A percentile compares a stretch with the other conserved stretches of the same genome.
These are phyloP conservation scores for Cuculus canorus DNA, from an alignment of 2,797 vertebrate species.

Conservation along the genomic window DNA sequence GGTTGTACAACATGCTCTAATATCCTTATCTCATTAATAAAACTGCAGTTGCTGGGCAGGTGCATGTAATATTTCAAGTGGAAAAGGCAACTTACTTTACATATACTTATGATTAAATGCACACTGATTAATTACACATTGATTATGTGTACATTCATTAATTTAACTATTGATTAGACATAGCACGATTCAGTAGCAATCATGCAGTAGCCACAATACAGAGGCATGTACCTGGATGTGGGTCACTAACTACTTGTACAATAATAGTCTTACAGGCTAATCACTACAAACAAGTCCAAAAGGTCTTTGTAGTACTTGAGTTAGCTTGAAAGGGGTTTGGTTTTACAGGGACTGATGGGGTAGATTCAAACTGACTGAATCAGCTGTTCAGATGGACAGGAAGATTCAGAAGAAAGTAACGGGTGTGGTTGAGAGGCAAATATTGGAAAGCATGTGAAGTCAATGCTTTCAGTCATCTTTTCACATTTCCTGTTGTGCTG, in stretches of 20 bases:
- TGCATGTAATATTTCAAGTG: not conserved
- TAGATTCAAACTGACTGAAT: not conserved
- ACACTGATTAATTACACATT: not conserved
- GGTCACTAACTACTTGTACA: not conserved
- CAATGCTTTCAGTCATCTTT: not conserved
- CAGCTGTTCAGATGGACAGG: not conserved
- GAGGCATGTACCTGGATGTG: not conserved
- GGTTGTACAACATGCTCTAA: not conserved
- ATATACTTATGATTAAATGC: not conserved
- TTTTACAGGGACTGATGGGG: not conserved
- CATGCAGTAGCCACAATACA: accelerated
- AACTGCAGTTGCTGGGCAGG: not conserved
- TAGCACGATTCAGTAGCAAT: not conserved
- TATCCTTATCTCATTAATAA: not conserved
- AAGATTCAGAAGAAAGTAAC: not conserved
- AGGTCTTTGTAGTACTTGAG: not conserved
- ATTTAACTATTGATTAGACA: not conserved
- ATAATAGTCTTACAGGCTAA: not conserved
- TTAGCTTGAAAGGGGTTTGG: not conserved
- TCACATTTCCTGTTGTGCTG: not conserved
- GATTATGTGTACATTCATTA: not conserved
- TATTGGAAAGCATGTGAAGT: not conserved
- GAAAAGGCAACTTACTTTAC: not conserved
- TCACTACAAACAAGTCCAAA: not conserved
- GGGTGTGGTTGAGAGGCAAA: not conserved